Percentiles rank a stretch among this genome's conserved stretches.
phyloP scores from a whole-genome alignment of 2,888 invertebrate species.

The Drosophila rubida region DNA sequence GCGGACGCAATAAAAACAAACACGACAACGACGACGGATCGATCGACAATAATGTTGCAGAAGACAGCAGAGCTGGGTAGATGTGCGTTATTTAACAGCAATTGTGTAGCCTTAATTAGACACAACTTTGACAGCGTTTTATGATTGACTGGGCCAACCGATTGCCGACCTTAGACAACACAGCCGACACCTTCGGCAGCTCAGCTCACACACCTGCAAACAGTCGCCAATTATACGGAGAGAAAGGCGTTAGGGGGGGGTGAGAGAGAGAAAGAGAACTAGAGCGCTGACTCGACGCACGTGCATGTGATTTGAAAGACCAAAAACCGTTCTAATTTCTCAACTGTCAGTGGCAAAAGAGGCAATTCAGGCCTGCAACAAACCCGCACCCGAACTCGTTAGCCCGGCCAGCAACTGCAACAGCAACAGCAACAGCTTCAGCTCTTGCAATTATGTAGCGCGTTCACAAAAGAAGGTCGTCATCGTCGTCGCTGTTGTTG shows the following conservation, averaged over 20 bases:
- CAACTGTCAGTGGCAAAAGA: slow-evolving; percentile 77
- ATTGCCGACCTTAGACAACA: slow-evolving; percentile 65
- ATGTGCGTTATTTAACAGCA: slow-evolving; percentile 8
- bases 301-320: slow-evolving; percentile 75
- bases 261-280: slow-evolving; percentile 4
- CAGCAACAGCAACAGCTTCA: slow-evolving; percentile 14
- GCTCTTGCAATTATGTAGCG: slow-evolving; percentile 74
- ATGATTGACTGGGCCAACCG: slow-evolving; percentile 46
- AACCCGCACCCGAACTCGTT: slow-evolving; percentile 61
- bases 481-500: slow-evolving; percentile 40
- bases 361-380: slow-evolving; percentile 47
- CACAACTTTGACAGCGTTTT: slow-evolving; percentile 35
- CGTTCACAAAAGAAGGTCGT: slow-evolving; percentile 75
- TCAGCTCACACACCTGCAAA: slow-evolving; percentile 56
- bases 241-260: no score
- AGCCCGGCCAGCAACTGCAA: slow-evolving; percentile 38
- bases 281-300: slow-evolving; percentile 41
- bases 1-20: slow-evolving; percentile 9
- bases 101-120: slow-evolving; percentile 60
- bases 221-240: slow-evolving; percentile 58
- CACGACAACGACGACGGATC: slow-evolving; percentile 29
- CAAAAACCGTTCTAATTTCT: slow-evolving; percentile 79
- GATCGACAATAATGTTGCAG: slow-evolving; percentile 46
- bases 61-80: background rate
- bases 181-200: slow-evolving; percentile 34